Evolutionary conservation across 2,888 invertebrate genomes (phyloP).

Genomic region (Campaea margaritaria): DNA sequence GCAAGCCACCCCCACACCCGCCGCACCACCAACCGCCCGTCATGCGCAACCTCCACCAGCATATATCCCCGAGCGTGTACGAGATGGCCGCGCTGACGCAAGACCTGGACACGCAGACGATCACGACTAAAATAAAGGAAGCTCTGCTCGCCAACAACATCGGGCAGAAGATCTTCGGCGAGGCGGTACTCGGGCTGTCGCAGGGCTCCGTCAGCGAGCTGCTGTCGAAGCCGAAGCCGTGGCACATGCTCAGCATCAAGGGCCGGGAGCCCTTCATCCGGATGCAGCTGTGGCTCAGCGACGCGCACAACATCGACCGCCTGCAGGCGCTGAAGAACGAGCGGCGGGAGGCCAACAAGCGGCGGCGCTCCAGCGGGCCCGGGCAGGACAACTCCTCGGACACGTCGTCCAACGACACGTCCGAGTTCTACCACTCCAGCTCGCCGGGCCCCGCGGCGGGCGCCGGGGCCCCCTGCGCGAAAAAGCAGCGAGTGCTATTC

Average conservation of each 20-base stretch:
- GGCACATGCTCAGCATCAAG: conserved; percentile 99
- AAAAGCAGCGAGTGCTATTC: conserved; percentile 98
- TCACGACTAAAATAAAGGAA: conserved; percentile 98
- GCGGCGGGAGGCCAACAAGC: conserved; percentile 95
- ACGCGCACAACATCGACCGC: conserved; percentile 97
- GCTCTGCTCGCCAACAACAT: conserved; percentile 98
- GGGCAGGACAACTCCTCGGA: conserved; percentile 95
- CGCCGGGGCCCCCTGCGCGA: conserved; percentile 92
- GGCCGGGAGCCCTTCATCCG: conserved; percentile 98
- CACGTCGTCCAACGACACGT: conserved; percentile 94
- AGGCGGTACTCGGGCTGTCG: conserved; percentile 97
- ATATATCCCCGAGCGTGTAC: conserved; percentile 97
- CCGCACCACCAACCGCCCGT: conserved; percentile 87
- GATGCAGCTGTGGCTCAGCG: conserved; percentile 98
- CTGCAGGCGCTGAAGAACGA: conserved; percentile 96
- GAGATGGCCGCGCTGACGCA: conserved; percentile 99
- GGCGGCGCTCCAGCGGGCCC: conserved; percentile 93
- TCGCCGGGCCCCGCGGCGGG: conserved; percentile 91
- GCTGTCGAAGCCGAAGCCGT: conserved; percentile 98
- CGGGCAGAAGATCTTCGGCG: conserved; percentile 99
- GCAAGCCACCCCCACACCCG: conserved; percentile 84
- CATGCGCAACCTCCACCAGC: conserved; percentile 91
- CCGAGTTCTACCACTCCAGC: conserved; percentile 94
- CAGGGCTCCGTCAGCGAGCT: conserved; percentile 99
- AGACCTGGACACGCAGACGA: conserved; percentile 97